Percentiles rank a stretch among this genome's conserved stretches.
These are phyloP conservation scores for Oscheius sp. DNA, from an alignment of 1,140 invertebrate species.

Conservation along the genomic window DNA sequence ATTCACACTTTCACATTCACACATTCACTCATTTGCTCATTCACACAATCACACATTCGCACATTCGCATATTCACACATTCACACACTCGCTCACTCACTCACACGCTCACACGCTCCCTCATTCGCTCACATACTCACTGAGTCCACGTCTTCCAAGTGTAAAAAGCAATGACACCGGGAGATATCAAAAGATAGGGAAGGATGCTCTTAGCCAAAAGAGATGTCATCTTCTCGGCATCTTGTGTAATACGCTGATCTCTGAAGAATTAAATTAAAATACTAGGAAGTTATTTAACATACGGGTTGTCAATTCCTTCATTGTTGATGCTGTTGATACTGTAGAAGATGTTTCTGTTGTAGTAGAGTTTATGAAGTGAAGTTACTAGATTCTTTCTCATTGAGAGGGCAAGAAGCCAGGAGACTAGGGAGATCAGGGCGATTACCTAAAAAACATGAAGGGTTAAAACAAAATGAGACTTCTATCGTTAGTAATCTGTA, in stretches of 20 bases:
- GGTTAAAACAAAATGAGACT: not conserved
- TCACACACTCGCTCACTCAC: no score
- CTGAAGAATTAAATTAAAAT: constrained; percentile 14
- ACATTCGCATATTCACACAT: no score
- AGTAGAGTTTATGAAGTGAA: constrained; percentile 40
- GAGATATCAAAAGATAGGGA: constrained; percentile 36
- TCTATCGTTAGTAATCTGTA: not conserved
- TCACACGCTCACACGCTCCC: not conserved
- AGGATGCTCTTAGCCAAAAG: constrained; percentile 40
- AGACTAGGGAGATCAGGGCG: constrained; percentile 34
- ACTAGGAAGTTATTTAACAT: not conserved
- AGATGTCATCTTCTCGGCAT: constrained; percentile 40
- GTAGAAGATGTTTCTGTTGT: constrained; percentile 33
- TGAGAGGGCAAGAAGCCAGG: constrained; percentile 42
- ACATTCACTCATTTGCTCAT: not conserved
- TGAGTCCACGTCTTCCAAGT: constrained; percentile 27
- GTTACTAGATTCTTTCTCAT: constrained; percentile 36
- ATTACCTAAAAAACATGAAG: constrained; percentile 17
- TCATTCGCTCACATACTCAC: not conserved
- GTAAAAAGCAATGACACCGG: constrained; percentile 41
- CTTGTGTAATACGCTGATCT: constrained; percentile 48
- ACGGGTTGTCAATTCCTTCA: constrained; percentile 47
- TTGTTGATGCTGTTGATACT: constrained; percentile 40
- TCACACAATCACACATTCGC: no score
- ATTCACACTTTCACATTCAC: not conserved